phyloP scores from a whole-genome alignment of 2,113 vertebrate genomes.

The Ancistrus triradiatus region DNA sequence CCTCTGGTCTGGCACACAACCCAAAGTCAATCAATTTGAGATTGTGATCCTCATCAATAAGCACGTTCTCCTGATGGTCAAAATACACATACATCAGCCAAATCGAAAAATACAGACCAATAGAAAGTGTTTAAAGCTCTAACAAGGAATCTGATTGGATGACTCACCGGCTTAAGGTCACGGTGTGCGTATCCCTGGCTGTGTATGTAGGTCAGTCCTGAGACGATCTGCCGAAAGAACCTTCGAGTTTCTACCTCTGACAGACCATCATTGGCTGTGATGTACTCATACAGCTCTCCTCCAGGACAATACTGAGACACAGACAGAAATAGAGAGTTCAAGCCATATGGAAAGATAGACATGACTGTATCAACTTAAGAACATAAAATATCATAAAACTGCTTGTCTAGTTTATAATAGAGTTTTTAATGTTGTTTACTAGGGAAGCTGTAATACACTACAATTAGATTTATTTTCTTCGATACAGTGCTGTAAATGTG shows the following conservation, averaged over 20 bases:
- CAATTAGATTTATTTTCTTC: no score
- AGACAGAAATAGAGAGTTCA: no score
- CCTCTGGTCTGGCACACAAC: constrained; percentile 93
- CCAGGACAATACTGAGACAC: constrained; percentile 89
- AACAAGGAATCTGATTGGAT: no score
- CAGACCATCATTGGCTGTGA: constrained; percentile 87
- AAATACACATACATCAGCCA: constrained; percentile 30
- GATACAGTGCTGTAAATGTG: no score
- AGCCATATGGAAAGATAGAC: no score
- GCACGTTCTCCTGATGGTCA: constrained; percentile 83
- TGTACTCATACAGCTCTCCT: constrained; percentile 94
- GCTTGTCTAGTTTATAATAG: no score
- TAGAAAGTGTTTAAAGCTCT: no score
- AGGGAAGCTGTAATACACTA: no score
- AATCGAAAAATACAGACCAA: no score
- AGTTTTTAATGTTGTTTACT: no score
- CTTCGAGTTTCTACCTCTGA: constrained; percentile 84
- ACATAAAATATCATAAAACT: no score
- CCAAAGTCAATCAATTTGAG: constrained; percentile 97
- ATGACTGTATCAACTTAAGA: no score
- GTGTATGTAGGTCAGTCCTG: constrained; percentile 88
- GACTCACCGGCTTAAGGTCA: constrained; percentile 95
- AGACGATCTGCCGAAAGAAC: constrained; percentile 92
- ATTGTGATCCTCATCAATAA: constrained; percentile 86
- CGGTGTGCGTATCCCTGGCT: constrained; percentile 91